A percentile compares a stretch with the other conserved stretches of the same genome.
phyloP scores from a whole-genome alignment of 2,113 vertebrate genomes.

The Apodemus sylvaticus region DNA sequence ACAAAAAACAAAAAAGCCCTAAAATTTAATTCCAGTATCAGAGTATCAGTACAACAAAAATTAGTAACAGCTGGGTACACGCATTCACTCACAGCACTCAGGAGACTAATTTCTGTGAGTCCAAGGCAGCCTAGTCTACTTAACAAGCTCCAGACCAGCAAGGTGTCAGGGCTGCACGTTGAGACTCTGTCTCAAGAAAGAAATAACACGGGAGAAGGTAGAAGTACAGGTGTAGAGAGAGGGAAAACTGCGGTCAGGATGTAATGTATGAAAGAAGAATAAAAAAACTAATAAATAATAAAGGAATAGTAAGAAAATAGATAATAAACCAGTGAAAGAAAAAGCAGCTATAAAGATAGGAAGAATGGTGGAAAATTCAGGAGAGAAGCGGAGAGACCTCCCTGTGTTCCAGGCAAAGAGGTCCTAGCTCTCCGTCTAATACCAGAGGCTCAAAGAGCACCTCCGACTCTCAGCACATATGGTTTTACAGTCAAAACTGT shows the following conservation, averaged over 20 bases:
- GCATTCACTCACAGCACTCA: neutral
- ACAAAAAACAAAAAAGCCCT: no score
- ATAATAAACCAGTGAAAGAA: neutral
- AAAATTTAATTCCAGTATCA: neutral
- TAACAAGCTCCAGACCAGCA: neutral
- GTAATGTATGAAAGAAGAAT: neutral
- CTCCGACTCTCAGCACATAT: neutral
- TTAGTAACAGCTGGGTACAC: neutral
- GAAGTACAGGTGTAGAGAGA: no score
- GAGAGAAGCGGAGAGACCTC: neutral
- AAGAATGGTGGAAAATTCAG: no score
- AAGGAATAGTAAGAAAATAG: neutral
- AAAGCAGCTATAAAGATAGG: neutral
- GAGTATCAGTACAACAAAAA: neutral
- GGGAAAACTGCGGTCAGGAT: neutral
- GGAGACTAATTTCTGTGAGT: neutral
- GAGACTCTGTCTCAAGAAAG: neutral
- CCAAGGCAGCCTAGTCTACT: neutral
- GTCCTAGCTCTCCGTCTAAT: neutral
- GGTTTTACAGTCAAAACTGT: neutral
- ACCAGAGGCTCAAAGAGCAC: neutral
- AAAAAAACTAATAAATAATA: no score
- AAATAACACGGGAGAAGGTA: neutral
- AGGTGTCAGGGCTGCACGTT: neutral
- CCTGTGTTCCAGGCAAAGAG: rapidly evolving